Percentiles rank a stretch among this genome's conserved stretches.
Conservation (phyloP, 2,797 vertebrate species). For the Cryptoblepharus egeriae region DNA sequence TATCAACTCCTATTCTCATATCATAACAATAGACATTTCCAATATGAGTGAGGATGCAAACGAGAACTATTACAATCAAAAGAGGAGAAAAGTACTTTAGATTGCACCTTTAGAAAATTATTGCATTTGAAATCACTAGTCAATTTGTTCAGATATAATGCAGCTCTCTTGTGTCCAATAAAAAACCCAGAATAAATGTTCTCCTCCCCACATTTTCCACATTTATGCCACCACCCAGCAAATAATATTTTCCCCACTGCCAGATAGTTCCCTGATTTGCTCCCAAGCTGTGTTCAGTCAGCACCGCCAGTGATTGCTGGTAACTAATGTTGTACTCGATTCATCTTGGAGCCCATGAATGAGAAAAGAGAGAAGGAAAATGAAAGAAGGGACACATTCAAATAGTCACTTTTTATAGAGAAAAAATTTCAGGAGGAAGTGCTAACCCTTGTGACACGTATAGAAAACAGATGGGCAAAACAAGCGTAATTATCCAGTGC, state of each 20-base stretch:
- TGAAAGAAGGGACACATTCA: not conserved
- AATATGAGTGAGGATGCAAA: not conserved
- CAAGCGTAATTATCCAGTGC: no score
- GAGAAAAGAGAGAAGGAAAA: not conserved
- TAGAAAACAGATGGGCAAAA: no score
- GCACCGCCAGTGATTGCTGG: slow-evolving; percentile 12
- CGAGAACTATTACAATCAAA: not conserved
- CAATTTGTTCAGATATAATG: not conserved
- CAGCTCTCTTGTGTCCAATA: not conserved
- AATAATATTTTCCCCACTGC: not conserved
- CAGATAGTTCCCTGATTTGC: not conserved
- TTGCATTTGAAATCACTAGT: not conserved
- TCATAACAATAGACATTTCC: no score
- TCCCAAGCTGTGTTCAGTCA: slow-evolving; percentile 7
- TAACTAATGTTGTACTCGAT: not conserved
- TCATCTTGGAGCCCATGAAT: slow-evolving; percentile 20
- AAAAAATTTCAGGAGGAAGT: not conserved
- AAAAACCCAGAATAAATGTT: not conserved
- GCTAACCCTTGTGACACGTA: no score
- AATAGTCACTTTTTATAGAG: not conserved
- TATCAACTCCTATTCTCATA: no score
- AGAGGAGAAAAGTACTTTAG: not conserved
- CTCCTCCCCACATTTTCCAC: not conserved
- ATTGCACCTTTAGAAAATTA: not conserved
- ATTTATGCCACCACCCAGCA: not conserved